A percentile compares a stretch with the other conserved stretches of the same genome.
These are phyloP conservation scores for Catocala sponsa DNA, from an alignment of 2,888 invertebrate genomes.

Conservation along the genomic window DNA sequence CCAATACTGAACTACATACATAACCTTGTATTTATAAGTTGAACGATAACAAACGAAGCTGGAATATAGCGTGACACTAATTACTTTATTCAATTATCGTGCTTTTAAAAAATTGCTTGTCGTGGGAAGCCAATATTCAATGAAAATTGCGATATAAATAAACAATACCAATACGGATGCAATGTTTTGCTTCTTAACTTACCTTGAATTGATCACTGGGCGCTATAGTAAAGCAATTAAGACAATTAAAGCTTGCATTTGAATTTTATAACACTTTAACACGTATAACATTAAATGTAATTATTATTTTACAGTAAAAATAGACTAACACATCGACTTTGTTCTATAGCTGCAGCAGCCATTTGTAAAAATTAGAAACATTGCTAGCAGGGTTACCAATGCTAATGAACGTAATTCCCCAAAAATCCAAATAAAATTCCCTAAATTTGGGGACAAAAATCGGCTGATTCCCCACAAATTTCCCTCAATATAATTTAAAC, in stretches of 20 bases:
- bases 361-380: constrained; percentile 35
- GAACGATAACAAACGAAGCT: constrained; percentile 6
- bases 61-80: constrained; percentile 15
- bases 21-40: constrained; percentile 25
- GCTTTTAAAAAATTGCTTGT: constrained; percentile 4
- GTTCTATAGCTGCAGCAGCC: constrained; percentile 48
- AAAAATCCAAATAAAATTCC: too few species aligned
- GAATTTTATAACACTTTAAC: constrained; percentile 35
- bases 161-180: constrained; percentile 31
- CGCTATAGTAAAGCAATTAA: constrained; percentile 33
- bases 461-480: too few species aligned
- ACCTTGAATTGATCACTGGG: constrained; percentile 35
- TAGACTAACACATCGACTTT: constrained; percentile 42
- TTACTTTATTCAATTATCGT: constrained; percentile 38
- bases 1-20: constrained; percentile 1
- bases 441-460: too few species aligned
- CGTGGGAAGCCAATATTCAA: constrained; percentile 12
- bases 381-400: too few species aligned
- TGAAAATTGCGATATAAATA: constrained; percentile 44
- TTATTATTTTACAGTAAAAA: constrained; percentile 48
- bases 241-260: constrained; percentile 26
- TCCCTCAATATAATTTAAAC: too few species aligned
- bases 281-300: constrained; percentile 39
- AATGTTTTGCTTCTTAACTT: constrained; percentile 27
- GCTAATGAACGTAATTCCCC: too few species aligned